Percentiles rank a stretch among this genome's conserved stretches.
phyloP scores from a whole-genome alignment of 2,797 vertebrate species.

The Cichlasoma orientale region DNA sequence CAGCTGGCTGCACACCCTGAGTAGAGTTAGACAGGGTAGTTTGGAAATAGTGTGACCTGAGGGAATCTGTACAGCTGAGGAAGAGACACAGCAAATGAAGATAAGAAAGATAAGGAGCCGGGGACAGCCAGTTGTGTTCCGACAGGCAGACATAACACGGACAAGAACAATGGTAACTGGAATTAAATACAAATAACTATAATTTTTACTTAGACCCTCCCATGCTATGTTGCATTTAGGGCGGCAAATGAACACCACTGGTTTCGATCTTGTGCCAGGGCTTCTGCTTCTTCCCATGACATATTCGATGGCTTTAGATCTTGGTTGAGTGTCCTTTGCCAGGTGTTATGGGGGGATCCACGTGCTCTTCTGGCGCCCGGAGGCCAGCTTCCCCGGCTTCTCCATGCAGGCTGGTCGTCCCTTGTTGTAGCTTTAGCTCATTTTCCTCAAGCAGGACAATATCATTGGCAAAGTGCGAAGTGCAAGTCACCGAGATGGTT shows the following conservation, averaged over 20 bases:
- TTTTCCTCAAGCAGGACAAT: background rate
- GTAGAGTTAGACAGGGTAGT: background rate
- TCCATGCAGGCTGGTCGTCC: fast-evolving
- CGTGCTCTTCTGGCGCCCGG: too few relatives aligned
- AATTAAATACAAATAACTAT: too few relatives aligned
- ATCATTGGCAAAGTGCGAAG: fast-evolving
- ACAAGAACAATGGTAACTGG: too few relatives aligned
- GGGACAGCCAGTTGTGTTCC: background rate
- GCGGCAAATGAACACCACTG: too few relatives aligned
- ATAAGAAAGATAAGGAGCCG: background rate
- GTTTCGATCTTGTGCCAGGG: too few relatives aligned
- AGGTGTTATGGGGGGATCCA: too few relatives aligned
- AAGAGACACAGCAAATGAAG: background rate
- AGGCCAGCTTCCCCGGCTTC: background rate
- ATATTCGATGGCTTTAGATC: too few relatives aligned
- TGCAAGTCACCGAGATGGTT: fast-evolving
- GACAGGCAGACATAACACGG: background rate
- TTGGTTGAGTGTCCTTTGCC: too few relatives aligned
- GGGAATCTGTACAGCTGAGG: background rate
- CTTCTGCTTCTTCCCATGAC: too few relatives aligned
- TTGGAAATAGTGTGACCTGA: conserved; percentile 31
- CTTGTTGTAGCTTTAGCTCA: background rate
- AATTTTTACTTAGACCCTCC: too few relatives aligned
- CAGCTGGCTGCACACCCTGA: conserved; percentile 39
- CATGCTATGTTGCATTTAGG: too few relatives aligned